Base-by-base conservation (phyloP, 2,888 invertebrate genomes). In the Phyllotreta cruciferae region DNA sequence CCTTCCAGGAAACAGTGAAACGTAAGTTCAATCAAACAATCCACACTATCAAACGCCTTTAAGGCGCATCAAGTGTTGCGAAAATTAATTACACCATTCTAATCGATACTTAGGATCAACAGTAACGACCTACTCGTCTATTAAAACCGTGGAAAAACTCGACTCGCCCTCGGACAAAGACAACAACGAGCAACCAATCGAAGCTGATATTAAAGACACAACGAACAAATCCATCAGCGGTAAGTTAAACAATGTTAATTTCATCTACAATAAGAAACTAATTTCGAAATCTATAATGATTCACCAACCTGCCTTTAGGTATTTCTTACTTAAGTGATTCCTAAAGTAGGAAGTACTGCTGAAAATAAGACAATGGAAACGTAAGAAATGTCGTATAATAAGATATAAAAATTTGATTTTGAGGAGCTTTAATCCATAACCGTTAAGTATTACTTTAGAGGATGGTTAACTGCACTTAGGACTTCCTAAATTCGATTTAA, bases 1-100 rank as follows among this genome's bases (percentile, higher is more conserved):
- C 80, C 5, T 80, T 81, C 8, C 80, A 82, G 64, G 83, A 84
- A 74, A 83, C 81, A 14, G 72, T 83, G 10, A 83, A 81, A 75
- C 82, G 84, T 84, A 77, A 82, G 82, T 75, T 61, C 34, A 45
- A 3, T 2, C 2, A 3, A 41, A 45, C 14, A 36, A 10, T n/a
- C 11, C 3, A 1, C 50, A 10, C 3, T 50, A 9, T 50, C 3
- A 47, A 7, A 10, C 4, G 11, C 7, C 10, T 24, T n/a, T 1
- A 24, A 24, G 4, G 7, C 11, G 9, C 9, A 13, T 44, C 10
- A 5, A 14, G 4, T 44, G 10, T 13, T 44, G 14, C 14, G 10
- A 13, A 13, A 13, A 44, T 44, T 44, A n/a, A 7, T 7, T 44
- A 6, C 6, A 44, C 10, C 14, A n/a, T 44, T 14, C 8, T 14